Percentiles rank a stretch among this genome's conserved stretches.
phyloP scores from a whole-genome alignment of 2,797 vertebrate species.

The Callimico goeldii region DNA sequence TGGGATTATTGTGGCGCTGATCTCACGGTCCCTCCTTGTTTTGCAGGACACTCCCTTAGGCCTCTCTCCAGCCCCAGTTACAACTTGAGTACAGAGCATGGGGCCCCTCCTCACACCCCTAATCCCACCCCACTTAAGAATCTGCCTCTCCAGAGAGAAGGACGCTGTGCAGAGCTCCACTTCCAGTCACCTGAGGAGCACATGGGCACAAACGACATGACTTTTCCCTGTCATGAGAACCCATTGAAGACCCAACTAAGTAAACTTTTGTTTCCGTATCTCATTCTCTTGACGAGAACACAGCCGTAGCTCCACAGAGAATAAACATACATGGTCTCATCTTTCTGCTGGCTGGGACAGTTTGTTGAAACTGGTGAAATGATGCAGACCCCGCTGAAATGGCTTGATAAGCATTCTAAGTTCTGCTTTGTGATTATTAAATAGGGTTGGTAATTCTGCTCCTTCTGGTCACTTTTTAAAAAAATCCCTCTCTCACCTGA shows the following conservation, averaged over 20 bases:
- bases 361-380: slow-evolving; percentile 89
- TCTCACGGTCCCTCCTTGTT: background rate
- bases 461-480: slow-evolving; percentile 79
- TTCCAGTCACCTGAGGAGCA: slow-evolving; percentile 41
- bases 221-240: background rate
- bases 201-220: background rate
- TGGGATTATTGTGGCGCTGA: background rate
- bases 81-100: background rate
- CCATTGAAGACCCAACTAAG: slow-evolving; percentile 57
- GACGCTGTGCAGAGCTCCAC: rapidly evolving
- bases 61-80: background rate
- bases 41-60: too few relatives aligned
- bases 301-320: slow-evolving; percentile 76
- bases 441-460: slow-evolving; percentile 77
- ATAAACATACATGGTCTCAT: slow-evolving; percentile 86
- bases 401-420: slow-evolving; percentile 85
- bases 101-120: background rate
- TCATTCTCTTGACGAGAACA: slow-evolving; percentile 74
- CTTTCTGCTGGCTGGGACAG: slow-evolving; percentile 80
- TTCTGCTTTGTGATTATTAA: slow-evolving; percentile 84
- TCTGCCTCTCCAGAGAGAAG: background rate
- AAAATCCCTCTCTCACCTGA: slow-evolving; percentile 66
- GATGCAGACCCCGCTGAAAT: slow-evolving; percentile 81
- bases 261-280: slow-evolving; percentile 76
- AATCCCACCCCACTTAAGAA: background rate